Conservation (phyloP, 1,140 invertebrate species). For the Drosophila watanabei region DNA sequence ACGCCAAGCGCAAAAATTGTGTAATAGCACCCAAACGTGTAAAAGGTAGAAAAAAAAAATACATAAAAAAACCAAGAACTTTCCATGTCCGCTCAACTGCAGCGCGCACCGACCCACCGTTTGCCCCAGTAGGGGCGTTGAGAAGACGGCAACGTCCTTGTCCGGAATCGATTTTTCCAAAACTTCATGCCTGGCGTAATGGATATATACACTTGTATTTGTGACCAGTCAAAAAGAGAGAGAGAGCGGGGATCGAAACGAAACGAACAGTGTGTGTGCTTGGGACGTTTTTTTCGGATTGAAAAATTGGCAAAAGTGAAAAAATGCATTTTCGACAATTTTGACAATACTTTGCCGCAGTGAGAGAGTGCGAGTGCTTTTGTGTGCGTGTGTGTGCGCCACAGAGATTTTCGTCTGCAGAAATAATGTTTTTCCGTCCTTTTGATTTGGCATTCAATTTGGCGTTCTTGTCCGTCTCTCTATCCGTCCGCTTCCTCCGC, state of each 20-base stretch:
- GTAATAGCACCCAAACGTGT: conserved; percentile 74
- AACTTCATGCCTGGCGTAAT: conserved; percentile 78
- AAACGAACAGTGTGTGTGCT: conserved; percentile 23
- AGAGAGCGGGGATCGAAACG: conserved; percentile 15
- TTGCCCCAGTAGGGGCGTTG: conserved; percentile 23
- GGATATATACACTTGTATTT: conserved; percentile 63
- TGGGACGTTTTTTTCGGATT: conserved; percentile 18
- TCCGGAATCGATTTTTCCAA: conserved; percentile 84
- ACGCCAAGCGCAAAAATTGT: conserved; percentile 75
- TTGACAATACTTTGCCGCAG: conserved; percentile 19
- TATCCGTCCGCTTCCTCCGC: conserved; percentile 20
- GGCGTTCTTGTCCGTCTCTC: conserved; percentile 31
- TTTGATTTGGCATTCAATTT: conserved; percentile 56
- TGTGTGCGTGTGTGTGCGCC: conserved; percentile 6
- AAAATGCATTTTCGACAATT: conserved; percentile 36
- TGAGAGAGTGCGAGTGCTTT: conserved; percentile 19
- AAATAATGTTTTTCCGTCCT: conserved; percentile 36
- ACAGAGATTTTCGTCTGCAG: conserved; percentile 30
- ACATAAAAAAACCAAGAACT: conserved; percentile 30
- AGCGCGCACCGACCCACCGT: conserved; percentile 51
- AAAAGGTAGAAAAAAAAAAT: conserved; percentile 73
- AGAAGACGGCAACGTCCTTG: conserved; percentile 78
- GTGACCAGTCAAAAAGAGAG: conserved; percentile 33
- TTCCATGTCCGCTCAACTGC: conserved; percentile 50
- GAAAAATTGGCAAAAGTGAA: conserved; percentile 21